These are phyloP conservation scores for Urechis unicinctus DNA, from an alignment of 2,888 invertebrate genomes.

Conservation along the genomic window DNA sequence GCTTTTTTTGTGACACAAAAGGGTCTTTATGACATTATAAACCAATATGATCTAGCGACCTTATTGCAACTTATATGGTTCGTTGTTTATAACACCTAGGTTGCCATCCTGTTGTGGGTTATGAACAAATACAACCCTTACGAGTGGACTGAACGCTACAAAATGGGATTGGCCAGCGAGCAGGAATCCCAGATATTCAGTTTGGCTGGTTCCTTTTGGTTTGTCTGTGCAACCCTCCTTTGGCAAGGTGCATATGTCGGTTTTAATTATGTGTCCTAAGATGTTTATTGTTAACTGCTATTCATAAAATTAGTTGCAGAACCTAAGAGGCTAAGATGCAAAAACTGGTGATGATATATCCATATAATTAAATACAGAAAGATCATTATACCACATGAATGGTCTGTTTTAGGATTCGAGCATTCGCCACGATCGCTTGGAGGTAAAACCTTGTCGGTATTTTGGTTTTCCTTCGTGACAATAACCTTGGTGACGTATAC, in stretches of 20 bases:
- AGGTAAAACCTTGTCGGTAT: slow-evolving; percentile 6
- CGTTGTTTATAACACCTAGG: slow-evolving; percentile 7
- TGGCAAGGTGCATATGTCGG: slow-evolving; percentile 15
- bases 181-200: slow-evolving; percentile 13
- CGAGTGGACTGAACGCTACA: slow-evolving; percentile 14
- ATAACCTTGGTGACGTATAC: slow-evolving; percentile 19
- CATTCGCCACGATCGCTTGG: slow-evolving; percentile 13
- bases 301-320: no score
- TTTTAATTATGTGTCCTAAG: not conserved
- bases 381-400: no score
- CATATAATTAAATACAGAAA: no score
- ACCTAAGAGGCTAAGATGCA: no score
- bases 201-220: slow-evolving; percentile 17
- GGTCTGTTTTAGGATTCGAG: slow-evolving; percentile 19
- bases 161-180: slow-evolving; percentile 14
- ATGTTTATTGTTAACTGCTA: not conserved
- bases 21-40: not conserved
- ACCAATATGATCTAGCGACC: not conserved
- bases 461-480: slow-evolving; percentile 21
- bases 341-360: no score
- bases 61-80: no score
- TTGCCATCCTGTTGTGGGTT: slow-evolving; percentile 13
- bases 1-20: not conserved
- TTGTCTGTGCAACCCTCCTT: slow-evolving; percentile 18
- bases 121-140: slow-evolving; percentile 20